Percentiles rank a stretch among this genome's conserved stretches.
phyloP scores from a whole-genome alignment of 2,797 vertebrate species.

The Paratrypauchen microcephalus region DNA sequence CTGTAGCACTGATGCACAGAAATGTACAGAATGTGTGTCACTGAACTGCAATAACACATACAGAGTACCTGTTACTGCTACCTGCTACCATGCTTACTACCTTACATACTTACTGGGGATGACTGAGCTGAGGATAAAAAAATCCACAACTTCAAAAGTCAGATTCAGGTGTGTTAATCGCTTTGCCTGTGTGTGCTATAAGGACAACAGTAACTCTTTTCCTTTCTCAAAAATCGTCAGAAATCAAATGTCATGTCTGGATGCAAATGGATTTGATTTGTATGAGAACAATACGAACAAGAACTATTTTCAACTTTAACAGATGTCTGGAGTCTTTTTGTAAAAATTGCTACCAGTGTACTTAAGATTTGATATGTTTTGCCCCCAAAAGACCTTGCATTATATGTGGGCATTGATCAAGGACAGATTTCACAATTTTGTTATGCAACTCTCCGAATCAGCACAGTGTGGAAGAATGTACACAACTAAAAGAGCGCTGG shows the following conservation, averaged over 20 bases:
- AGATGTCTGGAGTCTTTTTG: constrained; percentile 24
- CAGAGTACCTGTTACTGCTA: no score
- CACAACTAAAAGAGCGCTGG: constrained; percentile 67
- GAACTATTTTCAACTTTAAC: constrained; percentile 27
- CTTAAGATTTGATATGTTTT: constrained; percentile 6
- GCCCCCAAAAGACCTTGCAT: background rate
- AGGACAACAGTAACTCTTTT: constrained; percentile 24
- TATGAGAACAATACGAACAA: constrained; percentile 21
- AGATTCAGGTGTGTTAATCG: background rate
- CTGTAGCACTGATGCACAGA: no score
- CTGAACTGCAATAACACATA: no score
- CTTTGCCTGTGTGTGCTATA: background rate
- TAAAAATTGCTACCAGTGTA: constrained; percentile 30
- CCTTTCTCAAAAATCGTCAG: constrained; percentile 18
- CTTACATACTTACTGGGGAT: background rate
- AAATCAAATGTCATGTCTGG: constrained; percentile 50
- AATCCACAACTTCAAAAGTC: background rate
- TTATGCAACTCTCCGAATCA: constrained; percentile 70
- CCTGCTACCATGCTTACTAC: no score
- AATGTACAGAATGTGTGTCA: no score
- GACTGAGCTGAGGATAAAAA: background rate
- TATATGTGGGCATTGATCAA: constrained; percentile 42
- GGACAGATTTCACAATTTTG: constrained; percentile 48
- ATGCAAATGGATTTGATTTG: constrained; percentile 39
- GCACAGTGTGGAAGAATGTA: constrained; percentile 67